Evolutionary conservation across 2,797 vertebrate species (phyloP).

Genomic region (Sebastolobus altivelis): DNA sequence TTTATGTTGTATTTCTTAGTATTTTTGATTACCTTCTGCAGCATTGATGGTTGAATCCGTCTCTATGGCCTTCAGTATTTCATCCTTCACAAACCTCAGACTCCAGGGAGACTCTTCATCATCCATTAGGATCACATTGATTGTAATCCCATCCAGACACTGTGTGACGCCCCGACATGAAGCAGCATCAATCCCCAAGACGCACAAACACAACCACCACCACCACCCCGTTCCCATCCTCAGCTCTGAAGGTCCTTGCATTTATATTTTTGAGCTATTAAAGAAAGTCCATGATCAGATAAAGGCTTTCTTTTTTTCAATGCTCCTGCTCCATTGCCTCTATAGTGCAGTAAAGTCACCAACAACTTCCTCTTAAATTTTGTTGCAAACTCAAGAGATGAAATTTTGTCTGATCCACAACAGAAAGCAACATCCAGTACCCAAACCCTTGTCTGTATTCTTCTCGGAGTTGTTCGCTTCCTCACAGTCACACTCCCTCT

Average conservation of each 20-base stretch:
- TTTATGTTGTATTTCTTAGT: neutral
- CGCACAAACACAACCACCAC: conserved; percentile 57
- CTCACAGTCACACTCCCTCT: conserved; percentile 19
- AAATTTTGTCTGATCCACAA: neutral
- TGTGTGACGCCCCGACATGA: neutral
- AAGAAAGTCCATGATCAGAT: conserved; percentile 13
- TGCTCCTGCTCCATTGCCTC: neutral
- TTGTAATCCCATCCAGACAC: conserved; percentile 70
- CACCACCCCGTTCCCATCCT: conserved; percentile 45
- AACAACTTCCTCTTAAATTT: neutral
- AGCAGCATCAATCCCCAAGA: conserved; percentile 39
- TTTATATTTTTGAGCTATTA: neutral
- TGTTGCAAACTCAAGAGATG: neutral
- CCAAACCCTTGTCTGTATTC: neutral
- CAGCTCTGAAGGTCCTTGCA: neutral
- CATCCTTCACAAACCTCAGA: conserved; percentile 73
- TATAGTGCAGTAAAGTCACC: neutral
- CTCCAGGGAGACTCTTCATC: conserved; percentile 85
- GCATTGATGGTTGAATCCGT: conserved; percentile 60
- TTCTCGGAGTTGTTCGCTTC: neutral
- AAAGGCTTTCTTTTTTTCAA: neutral
- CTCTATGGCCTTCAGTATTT: conserved; percentile 81
- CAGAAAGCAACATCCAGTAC: neutral
- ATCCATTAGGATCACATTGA: conserved; percentile 92
- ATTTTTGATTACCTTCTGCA: conserved; percentile 60